Evolutionary conservation across 1,140 invertebrate genomes (phyloP).

Genomic region (Drosophila nebulosa): DNA sequence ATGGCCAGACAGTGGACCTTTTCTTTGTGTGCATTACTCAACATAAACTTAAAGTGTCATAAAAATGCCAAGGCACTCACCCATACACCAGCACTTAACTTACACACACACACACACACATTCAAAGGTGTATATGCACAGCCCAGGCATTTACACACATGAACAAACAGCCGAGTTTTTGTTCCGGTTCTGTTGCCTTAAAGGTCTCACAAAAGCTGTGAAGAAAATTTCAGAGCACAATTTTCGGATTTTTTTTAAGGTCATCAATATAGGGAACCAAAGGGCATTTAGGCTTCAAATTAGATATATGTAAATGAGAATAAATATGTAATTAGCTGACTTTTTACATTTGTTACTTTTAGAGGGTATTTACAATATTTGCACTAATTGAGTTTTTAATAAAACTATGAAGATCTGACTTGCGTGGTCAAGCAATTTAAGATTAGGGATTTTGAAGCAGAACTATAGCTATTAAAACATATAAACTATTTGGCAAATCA

Average conservation of each 20-base stretch:
- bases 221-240: conserved; percentile 20
- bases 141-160: conserved; percentile 55
- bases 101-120: conserved; percentile 6
- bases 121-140: neutral
- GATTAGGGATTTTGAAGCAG: no score
- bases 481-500: no score
- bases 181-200: conserved; percentile 28
- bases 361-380: no score
- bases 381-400: no score
- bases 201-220: conserved; percentile 13
- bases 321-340: no score
- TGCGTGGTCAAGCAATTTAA: no score
- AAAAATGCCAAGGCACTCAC: conserved; percentile 60
- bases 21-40: conserved; percentile 51
- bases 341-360: no score
- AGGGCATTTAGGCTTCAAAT: no score
- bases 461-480: no score
- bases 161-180: conserved; percentile 53
- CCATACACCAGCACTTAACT: conserved; percentile 15
- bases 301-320: no score
- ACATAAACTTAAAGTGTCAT: conserved; percentile 71
- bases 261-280: no score
- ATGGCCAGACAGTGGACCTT: conserved; percentile 7
- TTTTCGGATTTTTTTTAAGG: conserved; percentile 2
- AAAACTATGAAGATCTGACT: no score